phyloP scores from a whole-genome alignment of 2,888 invertebrate species.

The Notocelia uddmanniana region DNA sequence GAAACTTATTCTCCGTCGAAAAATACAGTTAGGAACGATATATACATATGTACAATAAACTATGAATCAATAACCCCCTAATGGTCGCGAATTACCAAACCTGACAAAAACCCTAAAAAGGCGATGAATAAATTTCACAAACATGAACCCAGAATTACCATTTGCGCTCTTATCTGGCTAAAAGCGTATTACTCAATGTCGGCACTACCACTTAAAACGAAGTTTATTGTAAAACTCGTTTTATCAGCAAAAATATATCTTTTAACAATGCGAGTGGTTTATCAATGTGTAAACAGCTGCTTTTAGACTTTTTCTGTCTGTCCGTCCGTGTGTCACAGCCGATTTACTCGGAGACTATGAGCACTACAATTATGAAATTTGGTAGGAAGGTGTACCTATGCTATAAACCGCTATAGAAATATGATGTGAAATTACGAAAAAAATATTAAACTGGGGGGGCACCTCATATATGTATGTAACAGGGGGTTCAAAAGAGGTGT shows the following conservation, averaged over 20 bases:
- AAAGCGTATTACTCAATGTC: conserved; percentile 44
- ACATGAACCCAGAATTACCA: conserved; percentile 31
- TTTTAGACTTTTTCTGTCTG: neutral
- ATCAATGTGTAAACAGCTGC: conserved; percentile 16
- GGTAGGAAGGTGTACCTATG: no score
- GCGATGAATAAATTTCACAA: conserved; percentile 29
- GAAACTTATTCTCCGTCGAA: no score
- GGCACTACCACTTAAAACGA: conserved; percentile 30
- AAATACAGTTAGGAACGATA: no score
- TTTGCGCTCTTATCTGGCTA: conserved; percentile 35
- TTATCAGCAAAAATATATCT: conserved; percentile 43
- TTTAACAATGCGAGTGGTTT: conserved; percentile 23
- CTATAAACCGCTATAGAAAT: no score
- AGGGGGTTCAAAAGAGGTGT: no score
- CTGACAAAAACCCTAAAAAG: conserved; percentile 20
- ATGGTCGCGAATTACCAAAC: neutral
- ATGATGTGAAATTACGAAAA: no score
- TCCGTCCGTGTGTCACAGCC: no score
- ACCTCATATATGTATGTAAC: no score
- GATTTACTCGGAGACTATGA: no score
- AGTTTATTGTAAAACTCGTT: conserved; percentile 40
- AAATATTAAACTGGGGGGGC: no score
- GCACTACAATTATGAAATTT: no score
- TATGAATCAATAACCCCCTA: neutral
- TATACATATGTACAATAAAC: neutral